Evolutionary conservation across 2,888 invertebrate genomes (phyloP).

Genomic region (Chymomyza caudatula): DNA sequence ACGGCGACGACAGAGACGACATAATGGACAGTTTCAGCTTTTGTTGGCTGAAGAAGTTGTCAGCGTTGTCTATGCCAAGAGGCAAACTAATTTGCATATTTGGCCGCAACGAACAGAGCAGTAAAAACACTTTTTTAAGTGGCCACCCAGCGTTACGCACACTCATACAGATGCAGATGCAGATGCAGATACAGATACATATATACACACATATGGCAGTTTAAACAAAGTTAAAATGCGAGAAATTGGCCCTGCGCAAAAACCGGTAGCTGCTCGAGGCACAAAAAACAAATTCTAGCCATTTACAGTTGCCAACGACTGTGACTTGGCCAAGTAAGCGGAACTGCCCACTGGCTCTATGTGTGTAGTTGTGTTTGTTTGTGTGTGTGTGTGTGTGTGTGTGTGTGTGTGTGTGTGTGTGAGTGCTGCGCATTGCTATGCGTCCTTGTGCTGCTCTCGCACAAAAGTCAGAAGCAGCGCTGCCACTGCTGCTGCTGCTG

Average conservation of each 20-base stretch:
- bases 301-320: slow-evolving; percentile 67
- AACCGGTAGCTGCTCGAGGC: slow-evolving; percentile 50
- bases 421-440: too few relatives aligned
- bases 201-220: slow-evolving; percentile 40
- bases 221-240: slow-evolving; percentile 68
- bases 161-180: too few relatives aligned
- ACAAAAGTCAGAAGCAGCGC: slow-evolving; percentile 9
- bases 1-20: not conserved
- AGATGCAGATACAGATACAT: not conserved
- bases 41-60: slow-evolving; percentile 67
- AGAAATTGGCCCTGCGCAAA: slow-evolving; percentile 56
- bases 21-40: slow-evolving; percentile 72
- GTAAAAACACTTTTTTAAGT: slow-evolving; percentile 63
- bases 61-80: slow-evolving; percentile 42
- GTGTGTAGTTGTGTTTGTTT: not conserved
- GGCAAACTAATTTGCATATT: slow-evolving; percentile 66
- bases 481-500: not conserved
- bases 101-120: slow-evolving; percentile 45
- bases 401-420: slow-evolving; percentile 4
- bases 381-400: not conserved
- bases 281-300: slow-evolving; percentile 49
- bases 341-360: slow-evolving; percentile 26
- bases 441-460: slow-evolving; percentile 43
- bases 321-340: slow-evolving; percentile 19
- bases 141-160: slow-evolving; percentile 62